Conservation (phyloP, 2,888 invertebrate genomes). For the Petrophora chlorosata region DNA sequence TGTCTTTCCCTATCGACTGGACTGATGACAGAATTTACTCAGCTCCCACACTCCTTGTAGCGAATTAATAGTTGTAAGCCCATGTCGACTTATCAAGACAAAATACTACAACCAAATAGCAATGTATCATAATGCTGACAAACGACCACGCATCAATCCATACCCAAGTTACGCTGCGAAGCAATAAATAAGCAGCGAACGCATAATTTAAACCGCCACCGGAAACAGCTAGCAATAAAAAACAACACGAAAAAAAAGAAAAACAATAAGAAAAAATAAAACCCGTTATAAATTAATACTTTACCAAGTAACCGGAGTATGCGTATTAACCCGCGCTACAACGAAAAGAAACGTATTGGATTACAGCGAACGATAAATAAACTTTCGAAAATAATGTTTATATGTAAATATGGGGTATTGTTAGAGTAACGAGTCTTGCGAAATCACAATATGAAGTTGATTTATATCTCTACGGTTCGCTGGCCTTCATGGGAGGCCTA, state of each 20-base stretch:
- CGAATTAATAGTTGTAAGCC: no score
- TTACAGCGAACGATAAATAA: conserved; percentile 64
- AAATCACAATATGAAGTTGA: conserved; percentile 84
- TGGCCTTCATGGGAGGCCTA: conserved; percentile 79
- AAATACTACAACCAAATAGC: not conserved
- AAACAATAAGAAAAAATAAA: conserved; percentile 45
- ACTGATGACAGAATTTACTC: no score
- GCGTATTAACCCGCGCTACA: conserved; percentile 48
- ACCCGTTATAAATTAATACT: conserved; percentile 65
- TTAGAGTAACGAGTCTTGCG: conserved; percentile 86
- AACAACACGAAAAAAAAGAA: conserved; percentile 37
- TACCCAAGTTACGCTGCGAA: conserved; percentile 17
- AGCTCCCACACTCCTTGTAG: no score
- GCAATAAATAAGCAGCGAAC: conserved; percentile 29
- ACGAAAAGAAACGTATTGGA: conserved; percentile 59
- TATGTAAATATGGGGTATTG: conserved; percentile 85
- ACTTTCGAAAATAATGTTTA: conserved; percentile 74
- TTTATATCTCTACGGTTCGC: conserved; percentile 82
- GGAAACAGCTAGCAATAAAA: conserved; percentile 44
- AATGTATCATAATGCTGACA: conserved; percentile 3
- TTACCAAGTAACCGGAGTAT: conserved; percentile 56
- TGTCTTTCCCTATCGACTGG: no score
- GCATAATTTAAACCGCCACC: conserved; percentile 35
- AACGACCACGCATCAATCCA: conserved; percentile 24
- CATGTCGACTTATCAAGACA: not conserved